Conservation (phyloP, 35 echinoderm and acorn worm species). For the Hemicentrotus pulcherrimus region DNA sequence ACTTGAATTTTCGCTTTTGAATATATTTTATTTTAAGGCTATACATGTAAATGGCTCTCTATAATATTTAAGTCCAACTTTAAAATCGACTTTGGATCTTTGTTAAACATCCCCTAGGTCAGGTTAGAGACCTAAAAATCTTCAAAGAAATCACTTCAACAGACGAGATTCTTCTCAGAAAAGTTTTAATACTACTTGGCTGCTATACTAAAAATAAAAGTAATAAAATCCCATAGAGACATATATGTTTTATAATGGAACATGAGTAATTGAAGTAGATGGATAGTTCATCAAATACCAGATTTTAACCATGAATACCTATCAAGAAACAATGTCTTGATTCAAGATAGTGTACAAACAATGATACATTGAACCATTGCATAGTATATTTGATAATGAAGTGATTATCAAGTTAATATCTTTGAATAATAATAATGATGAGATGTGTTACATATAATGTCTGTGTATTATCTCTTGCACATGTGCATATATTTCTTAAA, state of each 20-base stretch:
- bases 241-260: neutral
- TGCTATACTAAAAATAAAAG: neutral
- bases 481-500: too few species aligned
- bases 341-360: too few species aligned
- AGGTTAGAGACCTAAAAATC: too few species aligned
- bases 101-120: too few species aligned
- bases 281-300: neutral
- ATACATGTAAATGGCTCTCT: too few species aligned
- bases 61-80: too few species aligned
- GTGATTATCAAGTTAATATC: neutral
- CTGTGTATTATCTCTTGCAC: too few species aligned
- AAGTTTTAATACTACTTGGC: neutral
- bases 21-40: too few species aligned
- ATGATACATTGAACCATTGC: neutral
- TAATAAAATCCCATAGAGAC: conserved; percentile 5
- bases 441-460: neutral
- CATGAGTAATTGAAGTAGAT: neutral
- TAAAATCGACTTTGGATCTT: too few species aligned
- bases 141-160: neutral
- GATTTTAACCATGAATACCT: too few species aligned
- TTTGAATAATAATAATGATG: neutral
- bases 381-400: neutral
- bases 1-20: too few species aligned
- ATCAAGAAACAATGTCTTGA: too few species aligned
- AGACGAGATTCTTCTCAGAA: neutral